phyloP scores from a whole-genome alignment of 2,888 invertebrate species.

The Plebejus argus region DNA sequence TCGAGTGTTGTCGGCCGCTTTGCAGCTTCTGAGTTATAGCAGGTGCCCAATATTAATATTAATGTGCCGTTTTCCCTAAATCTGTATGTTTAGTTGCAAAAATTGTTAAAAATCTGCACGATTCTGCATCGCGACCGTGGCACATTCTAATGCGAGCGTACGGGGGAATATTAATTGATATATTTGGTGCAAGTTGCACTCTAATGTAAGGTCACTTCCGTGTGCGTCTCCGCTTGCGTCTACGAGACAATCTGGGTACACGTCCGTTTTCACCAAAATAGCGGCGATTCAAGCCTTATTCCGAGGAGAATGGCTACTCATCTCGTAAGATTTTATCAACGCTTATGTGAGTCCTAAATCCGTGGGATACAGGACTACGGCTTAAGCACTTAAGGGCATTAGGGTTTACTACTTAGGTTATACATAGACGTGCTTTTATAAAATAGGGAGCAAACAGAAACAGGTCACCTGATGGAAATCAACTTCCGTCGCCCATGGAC shows the following conservation, averaged over 20 bases:
- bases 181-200: constrained; percentile 29
- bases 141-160: constrained; percentile 37
- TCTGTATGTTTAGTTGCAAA: not conserved
- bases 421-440: too few species aligned
- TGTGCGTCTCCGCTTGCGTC: not conserved
- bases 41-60: constrained; percentile 27
- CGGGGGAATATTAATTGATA: constrained; percentile 35
- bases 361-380: too few species aligned
- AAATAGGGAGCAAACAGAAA: too few species aligned
- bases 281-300: too few species aligned
- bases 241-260: not conserved
- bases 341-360: too few species aligned
- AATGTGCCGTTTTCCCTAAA: constrained; percentile 18
- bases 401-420: too few species aligned
- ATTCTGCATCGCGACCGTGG: constrained; percentile 39
- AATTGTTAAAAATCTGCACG: constrained; percentile 30
- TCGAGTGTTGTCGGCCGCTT: constrained; percentile 16
- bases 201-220: constrained; percentile 13
- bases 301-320: too few species aligned
- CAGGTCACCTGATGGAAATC: too few species aligned
- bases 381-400: too few species aligned
- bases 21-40: not conserved
- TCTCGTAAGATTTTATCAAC: too few species aligned
- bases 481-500: too few species aligned
- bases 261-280: too few species aligned